A percentile compares a stretch with the other conserved stretches of the same genome.
These are phyloP conservation scores for Virgularia gustaviana DNA, from an alignment of 92 coral and sea anemone species.

Conservation along the genomic window DNA sequence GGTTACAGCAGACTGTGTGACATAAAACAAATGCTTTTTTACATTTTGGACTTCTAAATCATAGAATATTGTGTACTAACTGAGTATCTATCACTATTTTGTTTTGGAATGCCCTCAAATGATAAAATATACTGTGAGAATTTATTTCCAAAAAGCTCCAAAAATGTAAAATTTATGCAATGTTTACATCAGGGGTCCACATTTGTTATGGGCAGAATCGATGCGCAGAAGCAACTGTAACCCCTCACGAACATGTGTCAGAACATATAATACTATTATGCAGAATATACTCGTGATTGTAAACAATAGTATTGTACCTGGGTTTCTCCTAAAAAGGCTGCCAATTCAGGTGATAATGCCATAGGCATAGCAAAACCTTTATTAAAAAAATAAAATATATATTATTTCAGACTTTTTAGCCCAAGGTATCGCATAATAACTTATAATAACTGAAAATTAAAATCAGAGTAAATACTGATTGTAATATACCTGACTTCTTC, in stretches of 20 bases:
- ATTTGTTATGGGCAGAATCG: too few relatives aligned
- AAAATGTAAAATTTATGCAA: too few relatives aligned
- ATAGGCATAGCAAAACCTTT: slow-evolving; percentile 63
- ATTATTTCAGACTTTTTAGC: not conserved
- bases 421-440: not conserved
- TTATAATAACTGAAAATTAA: not conserved
- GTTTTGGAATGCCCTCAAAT: too few relatives aligned
- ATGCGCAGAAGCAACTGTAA: too few relatives aligned
- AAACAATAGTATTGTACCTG: slow-evolving; percentile 45
- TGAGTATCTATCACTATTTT: too few relatives aligned
- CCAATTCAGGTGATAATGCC: slow-evolving; percentile 73
- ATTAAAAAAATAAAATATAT: slow-evolving; percentile 1
- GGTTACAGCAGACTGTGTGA: too few relatives aligned
- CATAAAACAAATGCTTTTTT: too few relatives aligned
- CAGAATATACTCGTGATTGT: not conserved
- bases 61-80: too few relatives aligned
- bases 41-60: too few relatives aligned
- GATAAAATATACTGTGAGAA: too few relatives aligned
- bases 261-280: not conserved
- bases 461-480: not conserved
- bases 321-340: slow-evolving; percentile 72
- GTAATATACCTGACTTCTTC: slow-evolving; percentile 36
- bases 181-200: too few relatives aligned
- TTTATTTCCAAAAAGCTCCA: too few relatives aligned
- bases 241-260: not conserved